Base-by-base conservation (phyloP, 2,888 invertebrate species). In the Tetranychus truncatus region DNA sequence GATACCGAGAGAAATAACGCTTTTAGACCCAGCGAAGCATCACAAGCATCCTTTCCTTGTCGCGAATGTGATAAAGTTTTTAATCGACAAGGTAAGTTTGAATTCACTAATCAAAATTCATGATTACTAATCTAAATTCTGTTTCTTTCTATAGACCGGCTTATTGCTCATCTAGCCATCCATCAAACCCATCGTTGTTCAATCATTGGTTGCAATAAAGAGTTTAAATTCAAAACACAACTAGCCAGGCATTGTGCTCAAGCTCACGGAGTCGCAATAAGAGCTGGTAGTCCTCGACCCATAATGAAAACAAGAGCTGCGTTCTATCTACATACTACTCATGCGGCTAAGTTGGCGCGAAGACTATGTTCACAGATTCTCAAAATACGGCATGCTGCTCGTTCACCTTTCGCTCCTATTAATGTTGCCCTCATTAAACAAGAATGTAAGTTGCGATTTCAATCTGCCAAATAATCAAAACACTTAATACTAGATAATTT, bases 271-370 rank as follows among this genome's bases (percentile, higher is more conserved):
- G 81, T 86, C 77, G 87, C 89, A 76, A 87, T 91, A 81, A 85
- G 78, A 74, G 77, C 78, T 21, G 80, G 78, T 86, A 89, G 18
- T 88, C 89, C 78, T 89, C 90, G 73, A 90, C 90, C 95, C 74
- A 92, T 95, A 72, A 93, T 95, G 93, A 95, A 95, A 86, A 95
- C 95, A 75, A 88, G 95, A 81, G 93, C 95, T 79, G 95, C 95
- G 77, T 95, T 96, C 86, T 95, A 93, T 86, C 86, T 95, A 81
- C 89, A 91, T 83, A 94, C 84, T n/a, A 93, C 94, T 81, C 89
- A 92, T 76, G 87, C 92, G 82, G 94, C 95, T 77, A 88, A 92
- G 80, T 88, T 94, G 78, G 93, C 95, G 75, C 88, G 95, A 77
- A 87, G 92, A 78, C 86, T 95, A 78, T 92, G 93, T 83, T 87